These are phyloP conservation scores for Sylvicola cinctus DNA, from an alignment of 2,888 invertebrate species.

Conservation along the genomic window DNA sequence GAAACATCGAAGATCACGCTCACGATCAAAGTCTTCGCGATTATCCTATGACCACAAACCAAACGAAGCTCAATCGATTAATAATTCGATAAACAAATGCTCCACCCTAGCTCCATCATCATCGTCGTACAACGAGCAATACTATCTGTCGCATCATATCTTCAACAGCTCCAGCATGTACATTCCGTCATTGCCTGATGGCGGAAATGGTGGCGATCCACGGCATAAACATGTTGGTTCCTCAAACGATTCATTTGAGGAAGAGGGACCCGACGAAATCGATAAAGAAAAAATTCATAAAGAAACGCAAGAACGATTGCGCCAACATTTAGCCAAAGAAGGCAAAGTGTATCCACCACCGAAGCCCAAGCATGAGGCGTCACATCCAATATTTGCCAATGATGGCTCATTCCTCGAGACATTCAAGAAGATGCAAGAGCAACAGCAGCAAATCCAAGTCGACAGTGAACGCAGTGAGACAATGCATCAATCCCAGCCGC, in stretches of 20 bases:
- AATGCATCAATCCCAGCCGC: constrained; percentile 15
- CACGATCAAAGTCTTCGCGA: not conserved
- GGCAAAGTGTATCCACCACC: constrained; percentile 30
- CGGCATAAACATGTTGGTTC: not conserved
- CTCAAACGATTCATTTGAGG: constrained; percentile 4
- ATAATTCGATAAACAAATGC: too few relatives aligned
- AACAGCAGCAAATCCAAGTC: constrained; percentile 26
- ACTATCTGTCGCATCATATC: too few relatives aligned
- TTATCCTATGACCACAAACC: not conserved
- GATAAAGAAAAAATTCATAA: constrained; percentile 24
- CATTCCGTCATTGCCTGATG: too few relatives aligned
- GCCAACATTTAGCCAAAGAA: constrained; percentile 20
- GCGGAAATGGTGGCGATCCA: not conserved
- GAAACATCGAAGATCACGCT: not conserved
- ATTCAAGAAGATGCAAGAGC: constrained; percentile 74
- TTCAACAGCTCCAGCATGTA: too few relatives aligned
- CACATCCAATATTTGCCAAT: constrained; percentile 33
- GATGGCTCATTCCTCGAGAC: constrained; percentile 81
- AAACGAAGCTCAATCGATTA: too few relatives aligned
- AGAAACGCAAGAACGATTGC: constrained; percentile 23
- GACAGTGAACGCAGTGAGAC: constrained; percentile 17
- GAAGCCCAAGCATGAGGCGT: constrained; percentile 43
- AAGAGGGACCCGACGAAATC: constrained; percentile 21
- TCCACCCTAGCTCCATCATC: too few relatives aligned
- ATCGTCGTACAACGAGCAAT: too few relatives aligned